Evolutionary conservation across 2,888 invertebrate genomes (phyloP).

Genomic region (Euproctis similis): DNA sequence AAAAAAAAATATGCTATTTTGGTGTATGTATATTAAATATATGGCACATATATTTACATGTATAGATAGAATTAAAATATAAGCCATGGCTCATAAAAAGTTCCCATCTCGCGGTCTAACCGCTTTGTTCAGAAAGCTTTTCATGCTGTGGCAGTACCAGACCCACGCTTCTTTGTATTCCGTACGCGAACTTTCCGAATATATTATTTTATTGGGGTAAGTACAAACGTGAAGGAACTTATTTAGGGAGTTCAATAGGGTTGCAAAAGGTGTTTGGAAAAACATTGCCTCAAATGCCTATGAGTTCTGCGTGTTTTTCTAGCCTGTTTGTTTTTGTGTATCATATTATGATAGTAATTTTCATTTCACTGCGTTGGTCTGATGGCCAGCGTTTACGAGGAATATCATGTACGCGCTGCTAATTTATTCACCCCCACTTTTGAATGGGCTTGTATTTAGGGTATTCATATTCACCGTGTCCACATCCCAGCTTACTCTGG

Average conservation of each 20-base stretch:
- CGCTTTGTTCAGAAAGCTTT: conserved; percentile 55
- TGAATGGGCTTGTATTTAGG: no score
- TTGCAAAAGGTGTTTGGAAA: conserved; percentile 43
- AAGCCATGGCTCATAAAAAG: conserved; percentile 31
- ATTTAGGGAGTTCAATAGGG: conserved; percentile 62
- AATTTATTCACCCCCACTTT: no score
- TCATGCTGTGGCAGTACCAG: conserved; percentile 48
- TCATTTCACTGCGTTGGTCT: no score
- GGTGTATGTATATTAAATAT: no score
- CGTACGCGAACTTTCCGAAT: conserved; percentile 67
- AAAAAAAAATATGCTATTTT: no score
- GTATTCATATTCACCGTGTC: no score
- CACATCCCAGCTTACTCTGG: no score
- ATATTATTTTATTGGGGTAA: conserved; percentile 59
- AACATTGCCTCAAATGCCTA: conserved; percentile 31
- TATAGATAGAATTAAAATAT: conserved; percentile 24
- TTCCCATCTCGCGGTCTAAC: conserved; percentile 39
- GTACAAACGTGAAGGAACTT: conserved; percentile 58
- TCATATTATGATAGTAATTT: background rate
- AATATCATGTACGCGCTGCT: no score
- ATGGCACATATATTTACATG: no score
- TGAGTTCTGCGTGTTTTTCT: no score
- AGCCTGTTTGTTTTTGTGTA: conserved; percentile 13
- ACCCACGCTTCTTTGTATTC: conserved; percentile 61
- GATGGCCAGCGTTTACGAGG: no score